phyloP scores from a whole-genome alignment of 2,113 vertebrate genomes.

The Morphnarchus princeps region DNA sequence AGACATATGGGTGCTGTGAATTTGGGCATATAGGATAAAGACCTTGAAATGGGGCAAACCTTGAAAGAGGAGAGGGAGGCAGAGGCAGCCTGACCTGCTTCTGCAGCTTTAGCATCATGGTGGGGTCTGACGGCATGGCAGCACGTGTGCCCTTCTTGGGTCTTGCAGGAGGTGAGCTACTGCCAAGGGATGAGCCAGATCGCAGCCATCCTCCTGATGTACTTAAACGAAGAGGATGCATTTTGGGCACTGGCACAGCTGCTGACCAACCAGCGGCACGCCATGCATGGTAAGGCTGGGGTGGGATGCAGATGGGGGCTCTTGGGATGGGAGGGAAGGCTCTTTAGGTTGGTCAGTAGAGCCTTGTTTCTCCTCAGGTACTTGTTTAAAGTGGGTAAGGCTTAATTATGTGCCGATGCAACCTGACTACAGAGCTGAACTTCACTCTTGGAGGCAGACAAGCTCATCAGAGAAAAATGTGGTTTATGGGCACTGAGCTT shows the following conservation, averaged over 20 bases:
- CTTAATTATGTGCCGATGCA: rapidly evolving
- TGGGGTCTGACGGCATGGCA: neutral
- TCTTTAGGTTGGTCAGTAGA: neutral
- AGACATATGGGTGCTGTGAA: neutral
- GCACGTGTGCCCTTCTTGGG: neutral
- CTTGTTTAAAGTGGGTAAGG: neutral
- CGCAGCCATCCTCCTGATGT: constrained; percentile 87
- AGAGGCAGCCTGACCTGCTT: neutral
- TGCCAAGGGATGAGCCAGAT: constrained; percentile 93
- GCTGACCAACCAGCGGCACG: constrained; percentile 83
- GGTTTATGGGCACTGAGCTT: neutral
- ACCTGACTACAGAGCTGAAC: neutral
- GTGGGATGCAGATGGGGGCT: rapidly evolving
- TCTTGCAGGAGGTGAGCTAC: constrained; percentile 90
- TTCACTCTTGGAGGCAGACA: neutral
- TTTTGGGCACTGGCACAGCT: constrained; percentile 90
- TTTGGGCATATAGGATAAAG: neutral
- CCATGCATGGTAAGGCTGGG: constrained; percentile 82
- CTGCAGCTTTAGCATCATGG: neutral
- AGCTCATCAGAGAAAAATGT: neutral
- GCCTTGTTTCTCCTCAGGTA: neutral
- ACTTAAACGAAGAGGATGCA: constrained; percentile 87
- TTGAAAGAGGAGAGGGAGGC: neutral
- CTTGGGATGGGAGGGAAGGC: neutral
- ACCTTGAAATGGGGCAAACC: neutral